Percentiles rank a stretch among this genome's conserved stretches.
Evolutionary conservation across 2,113 vertebrate species (phyloP).

Genomic region (Microtus montanus): DNA sequence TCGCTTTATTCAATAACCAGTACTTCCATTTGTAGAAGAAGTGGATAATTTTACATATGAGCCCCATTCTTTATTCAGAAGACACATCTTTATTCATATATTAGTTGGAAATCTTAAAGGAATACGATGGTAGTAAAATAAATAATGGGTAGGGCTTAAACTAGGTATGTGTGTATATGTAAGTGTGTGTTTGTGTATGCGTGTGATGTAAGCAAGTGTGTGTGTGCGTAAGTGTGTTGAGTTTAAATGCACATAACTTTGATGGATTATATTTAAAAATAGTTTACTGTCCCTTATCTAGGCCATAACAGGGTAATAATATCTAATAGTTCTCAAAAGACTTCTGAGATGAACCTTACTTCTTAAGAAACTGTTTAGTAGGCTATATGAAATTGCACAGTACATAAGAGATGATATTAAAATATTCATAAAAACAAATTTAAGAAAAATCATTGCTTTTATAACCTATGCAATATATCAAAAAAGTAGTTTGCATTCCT

Average conservation of each 20-base stretch:
- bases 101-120: background rate
- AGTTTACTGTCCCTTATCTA: conserved; percentile 50
- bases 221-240: background rate
- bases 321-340: conserved; percentile 62
- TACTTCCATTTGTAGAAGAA: background rate
- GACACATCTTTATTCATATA: background rate
- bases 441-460: conserved; percentile 33
- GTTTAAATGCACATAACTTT: background rate
- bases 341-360: conserved; percentile 20
- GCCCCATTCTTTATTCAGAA: background rate
- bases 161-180: background rate
- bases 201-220: background rate
- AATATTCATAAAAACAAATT: conserved; percentile 52
- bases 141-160: background rate
- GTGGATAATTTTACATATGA: background rate
- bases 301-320: conserved; percentile 63
- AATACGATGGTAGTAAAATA: background rate
- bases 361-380: conserved; percentile 62
- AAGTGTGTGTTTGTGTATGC: background rate
- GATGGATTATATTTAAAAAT: conserved; percentile 50
- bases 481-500: background rate
- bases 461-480: background rate
- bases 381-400: conserved; percentile 54
- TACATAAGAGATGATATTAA: conserved; percentile 3
- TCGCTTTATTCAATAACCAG: background rate